A percentile compares a stretch with the other conserved stretches of the same genome.
These are phyloP conservation scores for Ptychochromis oligacanthus DNA, from an alignment of 2,113 vertebrate species.

Conservation along the genomic window DNA sequence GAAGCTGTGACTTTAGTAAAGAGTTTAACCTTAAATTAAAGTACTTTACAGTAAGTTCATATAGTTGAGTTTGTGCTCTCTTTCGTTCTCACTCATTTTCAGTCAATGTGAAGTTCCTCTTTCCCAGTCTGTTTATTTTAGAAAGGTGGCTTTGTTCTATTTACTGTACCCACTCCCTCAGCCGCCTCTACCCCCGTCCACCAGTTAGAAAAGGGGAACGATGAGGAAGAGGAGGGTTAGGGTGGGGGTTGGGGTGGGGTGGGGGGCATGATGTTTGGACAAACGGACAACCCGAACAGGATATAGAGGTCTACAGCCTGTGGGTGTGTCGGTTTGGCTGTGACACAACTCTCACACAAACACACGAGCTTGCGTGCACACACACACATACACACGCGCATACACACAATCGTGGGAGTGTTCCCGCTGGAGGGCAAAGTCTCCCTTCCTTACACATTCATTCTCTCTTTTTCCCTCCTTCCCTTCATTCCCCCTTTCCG, in stretches of 20 bases:
- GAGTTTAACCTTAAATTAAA: constrained; percentile 37
- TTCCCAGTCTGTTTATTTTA: constrained; percentile 72
- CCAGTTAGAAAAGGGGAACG: constrained; percentile 66
- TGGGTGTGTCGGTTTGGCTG: constrained; percentile 80
- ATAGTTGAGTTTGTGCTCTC: constrained; percentile 13
- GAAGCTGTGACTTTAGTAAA: constrained; percentile 28
- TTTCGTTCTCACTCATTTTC: constrained; percentile 48
- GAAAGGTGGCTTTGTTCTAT: constrained; percentile 76
- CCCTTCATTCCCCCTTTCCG: constrained; percentile 63
- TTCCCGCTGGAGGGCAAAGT: constrained; percentile 79
- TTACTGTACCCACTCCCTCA: constrained; percentile 64
- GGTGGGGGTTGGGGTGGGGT: constrained; percentile 32
- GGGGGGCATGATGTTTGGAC: constrained; percentile 74
- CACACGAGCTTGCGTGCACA: constrained; percentile 21
- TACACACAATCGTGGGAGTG: constrained; percentile 74
- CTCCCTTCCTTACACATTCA: constrained; percentile 77
- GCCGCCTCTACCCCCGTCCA: constrained; percentile 66
- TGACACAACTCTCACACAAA: constrained; percentile 55
- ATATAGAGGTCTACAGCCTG: constrained; percentile 81
- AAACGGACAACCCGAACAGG: constrained; percentile 80
- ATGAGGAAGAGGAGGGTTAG: constrained; percentile 17
- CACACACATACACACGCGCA: constrained; percentile 23
- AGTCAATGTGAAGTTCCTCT: constrained; percentile 65
- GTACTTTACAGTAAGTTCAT: constrained; percentile 34
- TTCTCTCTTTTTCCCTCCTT: constrained; percentile 62